Evolutionary conservation across 2,113 vertebrate genomes (phyloP).

Genomic region (Atlantisia rogersi): DNA sequence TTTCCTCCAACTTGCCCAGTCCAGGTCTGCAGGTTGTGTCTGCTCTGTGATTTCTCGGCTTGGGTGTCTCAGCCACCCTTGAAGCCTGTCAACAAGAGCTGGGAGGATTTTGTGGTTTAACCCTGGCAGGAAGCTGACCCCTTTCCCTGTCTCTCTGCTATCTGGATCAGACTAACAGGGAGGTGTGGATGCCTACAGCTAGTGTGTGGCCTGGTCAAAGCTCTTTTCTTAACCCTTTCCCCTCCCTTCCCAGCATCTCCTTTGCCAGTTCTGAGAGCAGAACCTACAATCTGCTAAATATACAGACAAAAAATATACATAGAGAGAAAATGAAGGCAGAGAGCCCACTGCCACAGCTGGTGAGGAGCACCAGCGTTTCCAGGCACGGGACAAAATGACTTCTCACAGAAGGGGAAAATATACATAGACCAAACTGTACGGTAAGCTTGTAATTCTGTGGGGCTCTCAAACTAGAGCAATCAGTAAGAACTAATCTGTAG

Average conservation of each 20-base stretch:
- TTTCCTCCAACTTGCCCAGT: background rate
- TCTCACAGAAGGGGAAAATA: background rate
- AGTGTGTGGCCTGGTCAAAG: background rate
- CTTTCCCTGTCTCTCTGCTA: background rate
- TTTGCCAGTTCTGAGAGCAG: background rate
- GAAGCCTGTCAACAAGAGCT: background rate
- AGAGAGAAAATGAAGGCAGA: background rate
- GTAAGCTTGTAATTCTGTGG: background rate
- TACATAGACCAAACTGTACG: background rate
- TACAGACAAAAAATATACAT: rapidly evolving
- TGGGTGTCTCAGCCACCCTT: background rate
- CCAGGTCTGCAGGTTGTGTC: background rate
- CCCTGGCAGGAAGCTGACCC: background rate
- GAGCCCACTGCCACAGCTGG: background rate
- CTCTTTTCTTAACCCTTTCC: background rate
- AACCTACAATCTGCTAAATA: background rate
- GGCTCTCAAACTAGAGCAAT: background rate
- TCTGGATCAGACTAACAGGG: background rate
- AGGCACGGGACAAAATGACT: background rate
- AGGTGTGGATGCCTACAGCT: background rate
- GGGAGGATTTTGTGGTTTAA: background rate
- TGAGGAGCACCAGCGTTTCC: background rate
- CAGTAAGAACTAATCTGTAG: background rate
- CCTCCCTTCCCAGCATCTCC: no score
- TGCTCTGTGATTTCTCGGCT: background rate